Conservation (phyloP, 2,888 invertebrate genomes). For the Tiphia femorata region DNA sequence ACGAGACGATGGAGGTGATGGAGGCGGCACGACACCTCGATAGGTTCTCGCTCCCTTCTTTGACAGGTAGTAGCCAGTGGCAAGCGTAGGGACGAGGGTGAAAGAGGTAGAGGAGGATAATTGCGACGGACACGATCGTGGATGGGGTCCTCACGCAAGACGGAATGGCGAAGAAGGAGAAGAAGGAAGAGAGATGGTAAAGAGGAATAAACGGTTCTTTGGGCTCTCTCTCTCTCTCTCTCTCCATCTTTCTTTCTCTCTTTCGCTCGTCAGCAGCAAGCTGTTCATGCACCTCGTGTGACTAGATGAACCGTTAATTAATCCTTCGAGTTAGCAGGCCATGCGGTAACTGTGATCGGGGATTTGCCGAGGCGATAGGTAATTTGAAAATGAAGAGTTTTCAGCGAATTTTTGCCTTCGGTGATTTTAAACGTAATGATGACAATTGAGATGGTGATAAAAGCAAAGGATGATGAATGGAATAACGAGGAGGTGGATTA, state of each 20-base stretch:
- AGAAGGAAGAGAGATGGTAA: conserved; percentile 21
- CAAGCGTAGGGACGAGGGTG: conserved; percentile 14
- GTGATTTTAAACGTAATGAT: too few species aligned
- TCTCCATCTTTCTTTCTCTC: not conserved
- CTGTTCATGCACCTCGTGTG: not conserved
- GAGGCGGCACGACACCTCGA: conserved; percentile 33
- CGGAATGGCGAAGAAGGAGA: conserved; percentile 35
- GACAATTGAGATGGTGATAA: too few species aligned
- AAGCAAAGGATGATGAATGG: too few species aligned
- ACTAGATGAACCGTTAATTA: not conserved
- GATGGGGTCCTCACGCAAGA: conserved; percentile 47
- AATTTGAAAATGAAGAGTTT: too few species aligned
- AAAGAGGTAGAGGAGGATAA: conserved; percentile 34
- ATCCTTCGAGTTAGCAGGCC: too few species aligned
- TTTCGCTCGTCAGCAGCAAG: not conserved
- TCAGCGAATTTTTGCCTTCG: too few species aligned
- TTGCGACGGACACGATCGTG: conserved; percentile 46
- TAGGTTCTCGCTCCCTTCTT: conserved; percentile 5
- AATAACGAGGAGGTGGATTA: too few species aligned
- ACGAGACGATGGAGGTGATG: too few species aligned
- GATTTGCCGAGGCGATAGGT: too few species aligned
- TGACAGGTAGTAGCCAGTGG: not conserved
- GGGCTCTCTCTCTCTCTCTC: not conserved
- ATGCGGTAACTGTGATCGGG: too few species aligned
- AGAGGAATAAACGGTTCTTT: conserved; percentile 15